These are phyloP conservation scores for Megalurothrips usitatus DNA, from an alignment of 2,888 invertebrate genomes.

Conservation along the genomic window DNA sequence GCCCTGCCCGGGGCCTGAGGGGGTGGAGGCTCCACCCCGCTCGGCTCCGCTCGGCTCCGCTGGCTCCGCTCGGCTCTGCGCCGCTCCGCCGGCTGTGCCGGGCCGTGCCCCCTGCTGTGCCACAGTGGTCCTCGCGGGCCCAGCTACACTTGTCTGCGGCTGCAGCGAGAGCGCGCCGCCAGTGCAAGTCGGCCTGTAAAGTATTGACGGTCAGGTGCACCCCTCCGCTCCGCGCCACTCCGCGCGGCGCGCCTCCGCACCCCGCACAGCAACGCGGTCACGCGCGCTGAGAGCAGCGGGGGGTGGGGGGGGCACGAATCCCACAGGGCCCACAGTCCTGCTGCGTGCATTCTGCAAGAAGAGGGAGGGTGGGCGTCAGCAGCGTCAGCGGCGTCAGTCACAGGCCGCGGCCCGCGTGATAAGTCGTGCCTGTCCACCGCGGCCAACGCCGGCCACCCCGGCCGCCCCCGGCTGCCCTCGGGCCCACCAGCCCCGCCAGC, in stretches of 20 bases:
- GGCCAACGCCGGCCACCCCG: background rate
- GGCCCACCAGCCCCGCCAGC: background rate
- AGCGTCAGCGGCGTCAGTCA: background rate
- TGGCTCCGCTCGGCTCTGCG: too few relatives aligned
- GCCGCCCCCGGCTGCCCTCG: background rate
- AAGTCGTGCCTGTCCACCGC: background rate
- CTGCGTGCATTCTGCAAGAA: background rate
- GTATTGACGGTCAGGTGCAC: constrained; percentile 9
- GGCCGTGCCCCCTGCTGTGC: background rate
- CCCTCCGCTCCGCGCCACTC: background rate
- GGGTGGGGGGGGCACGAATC: background rate
- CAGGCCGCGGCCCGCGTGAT: background rate
- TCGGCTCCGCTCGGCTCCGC: too few relatives aligned
- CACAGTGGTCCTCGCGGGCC: background rate
- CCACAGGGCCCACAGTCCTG: background rate
- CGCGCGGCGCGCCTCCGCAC: too few relatives aligned
- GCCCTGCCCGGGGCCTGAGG: too few relatives aligned
- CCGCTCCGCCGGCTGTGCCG: too few relatives aligned
- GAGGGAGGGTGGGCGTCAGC: background rate
- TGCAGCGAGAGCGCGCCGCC: background rate
- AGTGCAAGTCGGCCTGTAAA: background rate
- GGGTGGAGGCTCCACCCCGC: too few relatives aligned
- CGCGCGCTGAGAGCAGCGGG: background rate
- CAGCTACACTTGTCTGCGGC: too few relatives aligned
- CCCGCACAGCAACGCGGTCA: too few relatives aligned